phyloP scores from a whole-genome alignment of 2,797 vertebrate species.

The Petrocephalus schoutedeni region DNA sequence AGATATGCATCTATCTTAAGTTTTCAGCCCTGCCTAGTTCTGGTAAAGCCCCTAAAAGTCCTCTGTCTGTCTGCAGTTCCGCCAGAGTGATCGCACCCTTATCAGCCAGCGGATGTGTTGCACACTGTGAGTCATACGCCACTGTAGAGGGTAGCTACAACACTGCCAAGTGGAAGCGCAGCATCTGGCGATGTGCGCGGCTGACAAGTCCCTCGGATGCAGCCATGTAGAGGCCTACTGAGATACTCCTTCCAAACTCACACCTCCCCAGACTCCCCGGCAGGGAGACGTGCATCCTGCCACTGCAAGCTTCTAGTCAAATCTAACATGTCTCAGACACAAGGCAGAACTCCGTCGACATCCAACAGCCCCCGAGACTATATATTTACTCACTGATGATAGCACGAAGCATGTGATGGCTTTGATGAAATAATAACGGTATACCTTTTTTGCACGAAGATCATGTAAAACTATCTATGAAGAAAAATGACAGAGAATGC shows the following conservation, averaged over 20 bases:
- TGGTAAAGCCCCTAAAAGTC: background rate
- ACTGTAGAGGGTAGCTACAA: background rate
- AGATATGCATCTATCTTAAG: background rate
- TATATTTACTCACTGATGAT: background rate
- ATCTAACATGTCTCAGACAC: background rate
- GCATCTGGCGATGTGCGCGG: background rate
- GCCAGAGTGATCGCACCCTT: background rate
- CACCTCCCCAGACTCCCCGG: background rate
- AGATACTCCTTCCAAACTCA: background rate
- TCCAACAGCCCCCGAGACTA: too few relatives aligned
- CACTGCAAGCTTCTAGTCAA: background rate
- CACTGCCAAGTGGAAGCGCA: background rate
- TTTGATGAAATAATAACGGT: background rate
- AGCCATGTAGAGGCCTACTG: background rate
- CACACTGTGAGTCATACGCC: background rate
- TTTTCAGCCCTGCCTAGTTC: background rate
- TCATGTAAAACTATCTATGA: slow-evolving; percentile 4
- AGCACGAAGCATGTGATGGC: background rate
- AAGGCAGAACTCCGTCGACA: background rate
- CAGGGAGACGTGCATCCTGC: background rate
- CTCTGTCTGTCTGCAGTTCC: background rate
- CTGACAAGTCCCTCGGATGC: background rate
- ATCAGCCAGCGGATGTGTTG: background rate
- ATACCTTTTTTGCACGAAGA: background rate
- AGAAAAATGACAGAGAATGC: background rate